These are phyloP conservation scores for Epinotia bilunana DNA, from an alignment of 2,888 invertebrate species.

Conservation along the genomic window DNA sequence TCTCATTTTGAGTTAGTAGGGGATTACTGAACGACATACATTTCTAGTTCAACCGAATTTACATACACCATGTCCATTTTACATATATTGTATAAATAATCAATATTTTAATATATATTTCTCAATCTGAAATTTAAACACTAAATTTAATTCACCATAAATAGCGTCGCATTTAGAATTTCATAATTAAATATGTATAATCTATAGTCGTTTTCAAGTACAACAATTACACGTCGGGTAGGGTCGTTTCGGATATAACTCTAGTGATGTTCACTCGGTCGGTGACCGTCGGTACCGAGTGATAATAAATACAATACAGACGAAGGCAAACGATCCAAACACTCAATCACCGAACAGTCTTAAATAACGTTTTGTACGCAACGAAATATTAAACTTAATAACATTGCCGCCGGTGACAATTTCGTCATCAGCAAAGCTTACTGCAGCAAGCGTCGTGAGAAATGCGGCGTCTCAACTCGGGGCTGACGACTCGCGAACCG, in stretches of 20 bases:
- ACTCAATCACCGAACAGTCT: conserved; percentile 81
- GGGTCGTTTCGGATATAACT: conserved; percentile 68
- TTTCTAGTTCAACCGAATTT: conserved; percentile 77
- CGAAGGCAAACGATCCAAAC: conserved; percentile 74
- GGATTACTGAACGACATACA: conserved; percentile 72
- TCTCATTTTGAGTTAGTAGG: conserved; percentile 60
- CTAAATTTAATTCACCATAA: conserved; percentile 77
- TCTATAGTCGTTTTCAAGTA: conserved; percentile 64
- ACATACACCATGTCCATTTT: conserved; percentile 70
- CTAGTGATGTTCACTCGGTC: conserved; percentile 61
- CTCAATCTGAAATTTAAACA: conserved; percentile 79
- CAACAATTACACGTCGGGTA: conserved; percentile 73
- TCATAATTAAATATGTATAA: conserved; percentile 67
- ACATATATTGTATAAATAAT: conserved; percentile 69
- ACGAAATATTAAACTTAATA: conserved; percentile 67
- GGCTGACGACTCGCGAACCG: conserved; percentile 12
- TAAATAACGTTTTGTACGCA: conserved; percentile 82
- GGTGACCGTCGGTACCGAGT: conserved; percentile 56
- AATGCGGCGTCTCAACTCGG: conserved; percentile 56
- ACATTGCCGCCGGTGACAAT: conserved; percentile 66
- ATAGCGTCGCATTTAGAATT: conserved; percentile 80
- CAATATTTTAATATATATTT: conserved; percentile 60
- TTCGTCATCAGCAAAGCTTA: conserved; percentile 82
- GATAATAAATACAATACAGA: conserved; percentile 71
- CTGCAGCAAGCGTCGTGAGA: conserved; percentile 80